These are phyloP conservation scores for Seriola aureovittata DNA, from an alignment of 2,113 vertebrate genomes.

Conservation along the genomic window DNA sequence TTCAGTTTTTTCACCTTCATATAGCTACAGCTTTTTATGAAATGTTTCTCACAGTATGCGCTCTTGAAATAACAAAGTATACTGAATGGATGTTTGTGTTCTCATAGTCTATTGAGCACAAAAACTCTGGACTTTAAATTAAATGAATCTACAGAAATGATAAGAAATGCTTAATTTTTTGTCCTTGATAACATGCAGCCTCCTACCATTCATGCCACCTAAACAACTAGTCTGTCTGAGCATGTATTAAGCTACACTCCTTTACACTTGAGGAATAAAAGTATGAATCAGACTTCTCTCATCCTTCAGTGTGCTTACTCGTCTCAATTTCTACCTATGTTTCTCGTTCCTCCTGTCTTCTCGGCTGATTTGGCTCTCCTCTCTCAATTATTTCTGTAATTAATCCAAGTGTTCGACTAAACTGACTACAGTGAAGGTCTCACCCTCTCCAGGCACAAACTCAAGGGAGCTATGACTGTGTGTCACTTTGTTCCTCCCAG, in stretches of 20 bases:
- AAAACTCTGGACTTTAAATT: not conserved
- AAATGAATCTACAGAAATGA: not conserved
- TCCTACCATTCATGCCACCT: not conserved
- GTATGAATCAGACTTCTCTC: not conserved
- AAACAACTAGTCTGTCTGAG: not conserved
- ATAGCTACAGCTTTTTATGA: not conserved
- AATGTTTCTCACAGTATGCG: not conserved
- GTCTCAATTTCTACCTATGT: not conserved
- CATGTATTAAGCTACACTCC: not conserved
- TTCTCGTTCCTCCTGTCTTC: not conserved
- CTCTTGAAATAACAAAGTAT: not conserved
- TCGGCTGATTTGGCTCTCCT: not conserved
- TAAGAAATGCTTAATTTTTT: not conserved
- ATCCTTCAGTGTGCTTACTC: not conserved
- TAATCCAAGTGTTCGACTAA: conserved; percentile 27
- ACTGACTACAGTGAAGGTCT: conserved; percentile 33
- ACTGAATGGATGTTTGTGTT: not conserved
- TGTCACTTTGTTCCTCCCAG: conserved; percentile 12
- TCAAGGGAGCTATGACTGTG: conserved; percentile 17
- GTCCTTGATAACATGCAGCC: not conserved
- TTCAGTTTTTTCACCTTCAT: too few relatives aligned
- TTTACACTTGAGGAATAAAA: not conserved
- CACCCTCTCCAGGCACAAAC: conserved; percentile 12
- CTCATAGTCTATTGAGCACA: not conserved
- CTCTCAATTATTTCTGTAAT: conserved; percentile 32